phyloP scores from a whole-genome alignment of 2,113 vertebrate genomes.

The Fulica atra region DNA sequence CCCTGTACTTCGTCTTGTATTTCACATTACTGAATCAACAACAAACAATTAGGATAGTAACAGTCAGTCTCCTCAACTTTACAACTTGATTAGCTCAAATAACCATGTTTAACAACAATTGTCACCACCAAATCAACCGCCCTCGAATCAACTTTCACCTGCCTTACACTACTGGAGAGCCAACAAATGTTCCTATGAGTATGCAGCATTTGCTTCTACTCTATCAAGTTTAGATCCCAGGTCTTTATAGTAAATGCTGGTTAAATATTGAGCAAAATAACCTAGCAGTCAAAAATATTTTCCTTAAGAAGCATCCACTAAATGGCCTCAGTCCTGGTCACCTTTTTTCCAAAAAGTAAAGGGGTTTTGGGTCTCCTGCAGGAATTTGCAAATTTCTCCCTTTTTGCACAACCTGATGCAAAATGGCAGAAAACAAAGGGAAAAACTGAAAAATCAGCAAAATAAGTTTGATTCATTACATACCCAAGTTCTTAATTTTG shows the following conservation, averaged over 20 bases:
- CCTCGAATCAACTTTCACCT: background rate
- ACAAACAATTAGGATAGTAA: background rate
- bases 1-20: background rate
- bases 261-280: background rate
- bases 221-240: background rate
- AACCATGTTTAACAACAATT: background rate
- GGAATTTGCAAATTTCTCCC: background rate
- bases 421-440: background rate
- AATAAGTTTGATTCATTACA: background rate
- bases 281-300: background rate
- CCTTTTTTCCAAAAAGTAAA: background rate
- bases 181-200: background rate
- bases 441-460: background rate
- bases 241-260: background rate
- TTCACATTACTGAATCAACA: background rate
- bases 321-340: background rate
- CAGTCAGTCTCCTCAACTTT: background rate
- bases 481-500: background rate
- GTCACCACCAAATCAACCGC: background rate
- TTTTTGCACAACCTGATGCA: background rate
- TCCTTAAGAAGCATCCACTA: background rate
- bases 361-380: background rate
- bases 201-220: background rate
- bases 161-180: background rate
- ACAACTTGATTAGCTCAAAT: background rate